Percentiles rank a stretch among this genome's conserved stretches.
These are phyloP conservation scores for Morpho deidamia DNA, from an alignment of 2,888 invertebrate genomes.

Conservation along the genomic window DNA sequence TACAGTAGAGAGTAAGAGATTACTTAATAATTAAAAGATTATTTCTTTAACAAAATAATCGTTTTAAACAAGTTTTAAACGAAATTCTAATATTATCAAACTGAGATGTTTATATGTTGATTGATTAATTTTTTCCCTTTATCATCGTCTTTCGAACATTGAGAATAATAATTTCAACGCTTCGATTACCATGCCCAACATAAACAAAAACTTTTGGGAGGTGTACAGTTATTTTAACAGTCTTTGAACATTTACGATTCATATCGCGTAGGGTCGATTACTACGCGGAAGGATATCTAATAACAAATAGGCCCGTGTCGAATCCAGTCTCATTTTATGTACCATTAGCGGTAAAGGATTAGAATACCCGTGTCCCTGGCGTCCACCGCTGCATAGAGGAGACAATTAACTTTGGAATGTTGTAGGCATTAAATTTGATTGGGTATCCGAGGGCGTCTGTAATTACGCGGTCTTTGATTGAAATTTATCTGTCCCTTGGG, in stretches of 20 bases:
- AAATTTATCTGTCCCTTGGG: slow-evolving; percentile 31
- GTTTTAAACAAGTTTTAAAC: no score
- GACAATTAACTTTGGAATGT: slow-evolving; percentile 41
- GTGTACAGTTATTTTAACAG: slow-evolving; percentile 4
- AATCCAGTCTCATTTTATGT: slow-evolving; percentile 41
- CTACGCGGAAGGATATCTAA: slow-evolving; percentile 40
- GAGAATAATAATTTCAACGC: no score
- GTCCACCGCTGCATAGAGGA: slow-evolving; percentile 24
- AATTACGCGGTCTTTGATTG: slow-evolving; percentile 42
- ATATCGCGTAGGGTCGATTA: slow-evolving; percentile 34
- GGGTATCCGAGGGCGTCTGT: slow-evolving; percentile 30
- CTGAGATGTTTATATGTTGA: no score
- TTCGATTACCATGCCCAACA: no score
- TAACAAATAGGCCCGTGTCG: slow-evolving; percentile 41
- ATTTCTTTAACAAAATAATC: no score
- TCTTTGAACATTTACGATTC: slow-evolving; percentile 33
- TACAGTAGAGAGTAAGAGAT: no score
- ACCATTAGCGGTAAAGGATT: slow-evolving; percentile 35
- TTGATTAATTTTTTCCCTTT: no score
- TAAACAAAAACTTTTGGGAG: no score
- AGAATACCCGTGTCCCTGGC: slow-evolving; percentile 26
- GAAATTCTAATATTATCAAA: no score
- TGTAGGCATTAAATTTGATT: slow-evolving; percentile 41
- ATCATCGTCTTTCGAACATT: no score
- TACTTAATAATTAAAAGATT: no score